Evolutionary conservation across 2,113 vertebrate genomes (phyloP).

Genomic region (Tapirus terrestris): DNA sequence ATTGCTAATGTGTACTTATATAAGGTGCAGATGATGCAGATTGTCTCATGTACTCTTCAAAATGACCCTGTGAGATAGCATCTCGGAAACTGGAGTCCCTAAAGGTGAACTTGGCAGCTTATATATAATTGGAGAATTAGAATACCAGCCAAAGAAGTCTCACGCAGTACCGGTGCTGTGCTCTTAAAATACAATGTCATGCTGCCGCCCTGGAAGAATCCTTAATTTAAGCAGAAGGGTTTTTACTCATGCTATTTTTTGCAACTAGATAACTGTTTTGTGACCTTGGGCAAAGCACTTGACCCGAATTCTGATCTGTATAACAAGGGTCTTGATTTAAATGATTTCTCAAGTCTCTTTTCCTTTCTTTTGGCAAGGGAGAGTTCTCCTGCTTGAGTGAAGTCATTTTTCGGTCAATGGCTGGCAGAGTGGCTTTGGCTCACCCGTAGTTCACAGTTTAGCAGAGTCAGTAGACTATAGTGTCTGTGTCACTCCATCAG

Average conservation of each 20-base stretch:
- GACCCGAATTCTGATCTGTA: neutral
- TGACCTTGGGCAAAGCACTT: neutral
- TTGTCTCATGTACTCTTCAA: neutral
- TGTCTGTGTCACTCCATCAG: slow-evolving; percentile 2
- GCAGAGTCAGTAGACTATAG: neutral
- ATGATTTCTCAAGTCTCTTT: neutral
- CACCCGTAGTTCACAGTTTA: slow-evolving; percentile 28
- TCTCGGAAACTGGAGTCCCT: neutral
- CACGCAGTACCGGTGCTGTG: neutral
- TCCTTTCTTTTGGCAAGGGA: neutral
- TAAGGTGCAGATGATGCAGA: neutral
- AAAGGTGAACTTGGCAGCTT: neutral
- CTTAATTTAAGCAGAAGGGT: neutral
- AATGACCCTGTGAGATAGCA: neutral
- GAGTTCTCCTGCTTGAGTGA: neutral
- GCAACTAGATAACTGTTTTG: neutral
- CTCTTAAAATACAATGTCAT: neutral
- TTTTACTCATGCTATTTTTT: neutral
- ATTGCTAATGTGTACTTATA: neutral
- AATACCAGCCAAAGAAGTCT: neutral
- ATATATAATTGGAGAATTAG: neutral
- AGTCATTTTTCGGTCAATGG: neutral
- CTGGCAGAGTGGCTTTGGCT: neutral
- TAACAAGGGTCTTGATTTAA: neutral
- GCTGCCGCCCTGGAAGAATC: neutral